Percentiles rank a stretch among this genome's conserved stretches.
Conservation (phyloP, 1,140 invertebrate species). For the Euwallacea similis region DNA sequence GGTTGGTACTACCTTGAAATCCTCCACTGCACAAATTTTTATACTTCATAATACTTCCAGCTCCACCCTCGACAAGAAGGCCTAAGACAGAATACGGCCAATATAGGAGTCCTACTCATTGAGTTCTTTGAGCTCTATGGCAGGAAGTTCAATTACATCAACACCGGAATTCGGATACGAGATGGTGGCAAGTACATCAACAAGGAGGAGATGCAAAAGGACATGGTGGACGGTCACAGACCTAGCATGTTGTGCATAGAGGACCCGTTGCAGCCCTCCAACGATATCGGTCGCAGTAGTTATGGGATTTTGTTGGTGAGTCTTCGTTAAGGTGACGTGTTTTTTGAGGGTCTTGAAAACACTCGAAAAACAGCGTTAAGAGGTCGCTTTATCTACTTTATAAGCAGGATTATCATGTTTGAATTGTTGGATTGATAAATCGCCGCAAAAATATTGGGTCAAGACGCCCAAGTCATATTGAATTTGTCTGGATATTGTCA, state of each 20-base stretch:
- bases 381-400: too few species aligned
- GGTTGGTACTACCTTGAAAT: conserved; percentile 46
- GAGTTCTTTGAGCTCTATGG: conserved; percentile 99
- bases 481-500: too few species aligned
- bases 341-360: not conserved
- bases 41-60: conserved; percentile 46
- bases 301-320: conserved; percentile 72
- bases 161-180: conserved; percentile 92
- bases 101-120: conserved; percentile 92
- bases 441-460: too few species aligned
- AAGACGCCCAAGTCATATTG: too few species aligned
- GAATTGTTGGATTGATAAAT: too few species aligned
- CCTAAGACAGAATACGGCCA: conserved; percentile 62
- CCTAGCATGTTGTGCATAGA: conserved; percentile 95
- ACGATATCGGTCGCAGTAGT: conserved; percentile 96
- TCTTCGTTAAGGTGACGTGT: not conserved
- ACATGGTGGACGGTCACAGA: conserved; percentile 91
- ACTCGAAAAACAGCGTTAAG: not conserved
- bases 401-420: too few species aligned
- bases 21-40: not conserved
- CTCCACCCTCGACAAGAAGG: conserved; percentile 72
- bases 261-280: conserved; percentile 93
- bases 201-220: conserved; percentile 89
- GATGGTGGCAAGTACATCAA: conserved; percentile 92
- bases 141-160: conserved; percentile 93